Percentiles rank a stretch among this genome's conserved stretches.
phyloP scores from a whole-genome alignment of 2,113 vertebrate species.

The Notiomystis cincta region DNA sequence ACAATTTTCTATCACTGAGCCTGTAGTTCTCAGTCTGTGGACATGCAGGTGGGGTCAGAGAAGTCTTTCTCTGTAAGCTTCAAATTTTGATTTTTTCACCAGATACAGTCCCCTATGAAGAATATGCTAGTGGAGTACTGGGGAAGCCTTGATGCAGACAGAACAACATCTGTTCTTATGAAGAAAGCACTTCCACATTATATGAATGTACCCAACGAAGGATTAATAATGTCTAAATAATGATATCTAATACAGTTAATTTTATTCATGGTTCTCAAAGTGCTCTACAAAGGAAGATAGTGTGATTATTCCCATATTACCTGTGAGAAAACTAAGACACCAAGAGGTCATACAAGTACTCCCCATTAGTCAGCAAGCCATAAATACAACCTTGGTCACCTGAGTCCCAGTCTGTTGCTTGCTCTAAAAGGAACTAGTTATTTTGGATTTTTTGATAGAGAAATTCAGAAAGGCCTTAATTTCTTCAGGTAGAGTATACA shows the following conservation, averaged over 20 bases:
- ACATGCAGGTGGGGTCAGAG: not conserved
- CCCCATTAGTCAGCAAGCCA: not conserved
- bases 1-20: not conserved
- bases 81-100: not conserved
- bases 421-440: not conserved
- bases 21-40: not conserved
- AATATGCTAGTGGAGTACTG: not conserved
- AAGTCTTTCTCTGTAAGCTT: not conserved
- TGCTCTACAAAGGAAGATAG: not conserved
- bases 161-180: not conserved
- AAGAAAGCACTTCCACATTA: not conserved
- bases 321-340: conserved; percentile 29
- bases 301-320: not conserved
- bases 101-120: not conserved
- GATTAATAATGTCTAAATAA: not conserved
- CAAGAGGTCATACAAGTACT: not conserved
- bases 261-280: not conserved
- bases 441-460: not conserved
- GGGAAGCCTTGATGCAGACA: not conserved
- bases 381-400: not conserved
- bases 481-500: not conserved
- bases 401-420: not conserved
- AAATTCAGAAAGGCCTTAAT: not conserved
- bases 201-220: not conserved
- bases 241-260: not conserved